Base-by-base conservation (phyloP, 2,888 invertebrate genomes). In the Hololepta plana region DNA sequence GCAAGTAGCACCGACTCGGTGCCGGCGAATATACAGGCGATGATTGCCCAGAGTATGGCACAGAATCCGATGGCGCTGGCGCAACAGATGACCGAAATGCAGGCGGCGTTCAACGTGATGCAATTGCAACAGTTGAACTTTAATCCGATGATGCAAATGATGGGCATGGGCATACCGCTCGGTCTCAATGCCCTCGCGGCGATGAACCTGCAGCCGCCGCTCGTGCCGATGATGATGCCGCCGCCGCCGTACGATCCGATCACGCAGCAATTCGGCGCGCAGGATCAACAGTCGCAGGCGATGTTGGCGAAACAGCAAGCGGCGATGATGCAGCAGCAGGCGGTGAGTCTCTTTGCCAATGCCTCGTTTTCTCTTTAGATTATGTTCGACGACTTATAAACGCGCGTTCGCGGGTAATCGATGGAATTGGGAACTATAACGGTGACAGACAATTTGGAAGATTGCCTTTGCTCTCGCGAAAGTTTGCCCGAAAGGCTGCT, bases 141-240 rank as follows among this genome's bases (percentile, higher is more conserved):
- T 46, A 88, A 87, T 46, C 87, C 88, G 23, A 71, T 93, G 65
- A 82, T 93, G 67, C 74, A 75, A 45, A 79, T 85, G 80, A 67
- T 81, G 53, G 77, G 82, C 42, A 70, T 81, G 62, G 80, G 79
- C 2, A 55, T 81, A 35, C 80, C 81, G 2, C 55, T 82, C 33
- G 80, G 80, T 9, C 58, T 84, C 34, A 82, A 82, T 49, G 77
- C 81, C 4, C 56, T 88, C 33, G 88, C 88, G 11, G 85, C 90
- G 17, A 91, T 93, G 88, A 91, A 90, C 55, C 64, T 93, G 27
- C 90, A 90, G 47, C 90, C 91, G 12, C 90, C 91, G 2, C 55
- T 87, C 39, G 81, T 85, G 44, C 84, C 84, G 11, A 66, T 85
- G 56, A 82, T 85, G 80, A 67, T 85, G 63, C 81, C 81, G 16